Evolutionary conservation across 2,113 vertebrate species (phyloP), one percentile per base, ranked within the genome.

Genomic region (Atlantisia rogersi): DNA sequence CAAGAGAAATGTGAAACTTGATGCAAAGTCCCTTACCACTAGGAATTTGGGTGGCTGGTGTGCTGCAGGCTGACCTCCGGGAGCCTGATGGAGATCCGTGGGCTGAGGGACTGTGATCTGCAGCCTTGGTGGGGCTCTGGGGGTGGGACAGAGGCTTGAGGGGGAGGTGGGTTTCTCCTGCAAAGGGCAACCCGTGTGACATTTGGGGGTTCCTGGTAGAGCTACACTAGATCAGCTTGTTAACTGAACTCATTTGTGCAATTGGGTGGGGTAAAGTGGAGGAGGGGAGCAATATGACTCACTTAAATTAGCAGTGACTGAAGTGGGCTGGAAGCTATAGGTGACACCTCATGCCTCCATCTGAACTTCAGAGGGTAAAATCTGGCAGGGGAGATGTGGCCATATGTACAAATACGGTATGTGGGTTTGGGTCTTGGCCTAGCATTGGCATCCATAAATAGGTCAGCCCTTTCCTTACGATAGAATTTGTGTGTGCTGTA

Each of bases 391-490:
- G 37, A 88, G 76, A 52, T 75, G 24, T 3, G 62, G 56, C 69
- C 11, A 0, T 56, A 11, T 37, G 53, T 95, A 69, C 64, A 76
- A 81, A 90, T 63, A 24, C 8, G 44, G 31, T 6, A 0, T 44
- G 77, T 88, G 70, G 69, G 65, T 78, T 87, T 92, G 83, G 80
- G 69, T 94, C 81, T 74, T 0, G 2, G 53, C 88, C 88, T 76
- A 92, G 88, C 62, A 44, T 64, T 92, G 56, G 12, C 68, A 50
- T 81, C 82, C 77, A 46, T 67, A 86, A 92, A 93, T 94, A 95
- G 62, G 60, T 71, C 60, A 93, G 52, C 16, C 21, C 39, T 64
- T 92, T 95, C 71, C 60, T 90, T 86, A 75, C 0, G 1, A 18
- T 11, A 56, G 68, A 9, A 9, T 71, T 88, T 67, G 31, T 81